phyloP scores from a whole-genome alignment of 2,797 vertebrate genomes.

The Lithobates sylvaticus region DNA sequence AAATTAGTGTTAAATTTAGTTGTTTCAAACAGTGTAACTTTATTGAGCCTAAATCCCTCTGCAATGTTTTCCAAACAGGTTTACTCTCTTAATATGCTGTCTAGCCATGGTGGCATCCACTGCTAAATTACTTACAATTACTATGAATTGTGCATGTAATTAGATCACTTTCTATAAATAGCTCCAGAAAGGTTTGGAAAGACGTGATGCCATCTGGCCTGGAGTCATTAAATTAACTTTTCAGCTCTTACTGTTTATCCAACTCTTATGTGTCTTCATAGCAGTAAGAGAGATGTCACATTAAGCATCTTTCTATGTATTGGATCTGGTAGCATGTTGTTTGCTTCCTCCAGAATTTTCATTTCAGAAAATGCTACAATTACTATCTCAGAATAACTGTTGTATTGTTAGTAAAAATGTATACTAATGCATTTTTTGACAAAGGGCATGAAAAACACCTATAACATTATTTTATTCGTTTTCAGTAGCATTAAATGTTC shows the following conservation, averaged over 20 bases:
- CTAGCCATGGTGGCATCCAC: conserved; percentile 45
- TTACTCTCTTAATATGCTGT: conserved; percentile 33
- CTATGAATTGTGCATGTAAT: conserved; percentile 42
- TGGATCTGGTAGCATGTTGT: too few species aligned
- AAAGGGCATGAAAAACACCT: too few species aligned
- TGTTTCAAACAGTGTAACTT: background rate
- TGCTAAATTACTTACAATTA: conserved; percentile 40
- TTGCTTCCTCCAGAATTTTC: too few species aligned
- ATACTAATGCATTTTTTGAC: too few species aligned
- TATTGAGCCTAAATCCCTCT: background rate
- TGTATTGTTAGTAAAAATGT: too few species aligned
- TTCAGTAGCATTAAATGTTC: too few species aligned
- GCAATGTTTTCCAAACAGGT: conserved; percentile 8
- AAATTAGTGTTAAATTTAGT: background rate
- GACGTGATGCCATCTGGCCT: conserved; percentile 27
- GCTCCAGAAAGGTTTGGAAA: conserved; percentile 11
- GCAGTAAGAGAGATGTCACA: background rate
- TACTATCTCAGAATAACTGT: too few species aligned
- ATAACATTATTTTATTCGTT: too few species aligned
- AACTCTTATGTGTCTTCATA: background rate
- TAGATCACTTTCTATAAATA: conserved; percentile 49
- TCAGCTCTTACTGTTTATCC: conserved; percentile 10
- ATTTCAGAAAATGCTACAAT: too few species aligned
- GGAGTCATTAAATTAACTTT: conserved; percentile 1
- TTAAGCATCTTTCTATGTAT: too few species aligned